A percentile compares a stretch with the other conserved stretches of the same genome.
Conservation (phyloP, 2,797 vertebrate species). For the Labeo calbasu region DNA sequence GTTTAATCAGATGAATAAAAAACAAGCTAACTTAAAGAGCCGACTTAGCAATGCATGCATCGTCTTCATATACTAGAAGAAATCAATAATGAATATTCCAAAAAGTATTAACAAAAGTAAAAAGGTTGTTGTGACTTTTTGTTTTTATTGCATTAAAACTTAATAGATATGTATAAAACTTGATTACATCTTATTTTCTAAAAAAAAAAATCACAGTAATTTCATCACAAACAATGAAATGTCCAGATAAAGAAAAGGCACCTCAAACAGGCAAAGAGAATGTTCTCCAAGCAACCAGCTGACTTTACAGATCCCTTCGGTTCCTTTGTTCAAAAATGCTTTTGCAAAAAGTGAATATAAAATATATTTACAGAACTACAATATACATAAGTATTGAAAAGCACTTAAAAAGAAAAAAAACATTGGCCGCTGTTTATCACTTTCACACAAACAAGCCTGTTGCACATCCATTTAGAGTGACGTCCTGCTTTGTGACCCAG, state of each 20-base stretch:
- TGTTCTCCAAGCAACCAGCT: slow-evolving; percentile 9
- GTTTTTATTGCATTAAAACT: slow-evolving; percentile 24
- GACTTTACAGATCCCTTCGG: not conserved
- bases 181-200: slow-evolving; percentile 5
- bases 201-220: slow-evolving; percentile 1
- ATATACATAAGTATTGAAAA: slow-evolving; percentile 24
- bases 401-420: slow-evolving; percentile 4
- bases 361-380: slow-evolving; percentile 48
- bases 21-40: not conserved
- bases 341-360: slow-evolving; percentile 33
- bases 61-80: not conserved
- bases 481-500: slow-evolving; percentile 8
- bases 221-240: slow-evolving; percentile 13
- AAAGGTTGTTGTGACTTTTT: not conserved
- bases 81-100: not conserved
- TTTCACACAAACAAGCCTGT: not conserved
- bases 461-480: not conserved
- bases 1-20: slow-evolving; percentile 4
- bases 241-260: slow-evolving; percentile 8
- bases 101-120: not conserved
- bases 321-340: slow-evolving; percentile 7
- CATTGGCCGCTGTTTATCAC: slow-evolving; percentile 28
- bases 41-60: not conserved
- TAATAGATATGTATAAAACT: slow-evolving; percentile 20
- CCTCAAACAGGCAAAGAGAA: slow-evolving; percentile 2